Evolutionary conservation across 2,888 invertebrate genomes (phyloP), one percentile per base, ranked within the genome.

Genomic region (Galeopsomyia nigrocyanea): DNA sequence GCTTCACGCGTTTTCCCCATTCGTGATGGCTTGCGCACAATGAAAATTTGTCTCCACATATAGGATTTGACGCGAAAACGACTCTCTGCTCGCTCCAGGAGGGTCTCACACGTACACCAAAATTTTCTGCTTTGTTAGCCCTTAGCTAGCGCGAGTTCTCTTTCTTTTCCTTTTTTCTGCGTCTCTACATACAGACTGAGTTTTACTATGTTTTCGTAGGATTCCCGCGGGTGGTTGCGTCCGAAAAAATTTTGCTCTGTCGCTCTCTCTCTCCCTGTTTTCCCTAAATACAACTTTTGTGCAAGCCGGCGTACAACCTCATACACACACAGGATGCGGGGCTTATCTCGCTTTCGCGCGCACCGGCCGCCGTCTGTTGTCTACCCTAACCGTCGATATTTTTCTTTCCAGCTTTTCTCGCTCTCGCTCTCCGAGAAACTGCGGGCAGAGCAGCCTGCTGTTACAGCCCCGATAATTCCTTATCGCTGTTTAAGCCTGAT

Each of bases 11-110:
- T 39, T 39, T 13, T 39, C 5, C 39, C 39, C 39, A 39, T 39
- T 39, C 39, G 39, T 39, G 39, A 17, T 26, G 19, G 17, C 9
- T 14, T 5, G 39, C 17, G 67, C 72, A 73, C 84, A 86, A 86
- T 84, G 80, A 80, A 83, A 85, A 86, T 86, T 86, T 86, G 86
- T 85, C 86, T 80, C 80, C 82, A 77, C 77, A 75, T 75, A 77
- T 75, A 77, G 76, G 78, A 82, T 82, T 84, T 84, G 85, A 86
- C 85, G 85, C 85, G 84, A 82, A 82, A 85, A 83, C 80, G 80
- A 75, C 75, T 79, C 78, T 78, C 76, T 26, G 26, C 26, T 68
- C 73, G 39, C 51, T 46, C 53, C 39, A 62, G 51, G 39, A 53
- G 73, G 68, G 61, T 51, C 16, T 22, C 26, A 49, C 63, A 17